phyloP scores from a whole-genome alignment of 2,797 vertebrate species.

The Ctenochaetus hawaiiensis region DNA sequence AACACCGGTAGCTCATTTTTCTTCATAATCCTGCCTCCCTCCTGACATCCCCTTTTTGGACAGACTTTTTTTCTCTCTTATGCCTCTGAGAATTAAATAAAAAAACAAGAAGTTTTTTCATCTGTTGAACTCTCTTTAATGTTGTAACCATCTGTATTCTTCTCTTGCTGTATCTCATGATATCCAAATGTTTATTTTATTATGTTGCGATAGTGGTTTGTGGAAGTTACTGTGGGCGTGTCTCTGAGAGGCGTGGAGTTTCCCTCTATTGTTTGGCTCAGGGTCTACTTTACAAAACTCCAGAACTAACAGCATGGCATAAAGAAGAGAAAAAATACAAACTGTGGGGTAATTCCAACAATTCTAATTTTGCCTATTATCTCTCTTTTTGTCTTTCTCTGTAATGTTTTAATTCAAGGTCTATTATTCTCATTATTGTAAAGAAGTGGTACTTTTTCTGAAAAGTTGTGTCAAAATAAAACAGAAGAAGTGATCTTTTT shows the following conservation, averaged over 20 bases:
- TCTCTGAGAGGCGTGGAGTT: not conserved
- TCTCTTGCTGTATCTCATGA: not conserved
- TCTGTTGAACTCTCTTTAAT: slow-evolving; percentile 13
- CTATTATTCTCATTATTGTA: not conserved
- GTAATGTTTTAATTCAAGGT: no score
- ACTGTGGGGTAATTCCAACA: not conserved
- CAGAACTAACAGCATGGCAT: not conserved
- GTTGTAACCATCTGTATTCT: not conserved
- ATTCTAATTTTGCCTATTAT: no score
- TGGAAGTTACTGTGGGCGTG: slow-evolving; percentile 1
- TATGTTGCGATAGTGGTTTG: not conserved
- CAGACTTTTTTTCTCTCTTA: slow-evolving; percentile 2
- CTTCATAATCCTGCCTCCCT: slow-evolving; percentile 24
- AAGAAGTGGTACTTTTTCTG: not conserved
- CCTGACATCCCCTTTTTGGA: slow-evolving; percentile 6
- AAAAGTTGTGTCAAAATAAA: not conserved
- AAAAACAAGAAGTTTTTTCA: slow-evolving; percentile 20
- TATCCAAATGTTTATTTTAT: slow-evolving; percentile 1
- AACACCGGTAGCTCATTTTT: slow-evolving; percentile 46
- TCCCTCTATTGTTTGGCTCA: not conserved
- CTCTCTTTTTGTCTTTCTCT: no score
- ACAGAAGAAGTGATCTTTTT: slow-evolving; percentile 7
- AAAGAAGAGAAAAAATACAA: not conserved
- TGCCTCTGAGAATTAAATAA: slow-evolving; percentile 14
- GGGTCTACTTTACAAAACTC: not conserved